Evolutionary conservation across 2,888 invertebrate species (phyloP).

Genomic region (Dicyrtoma fusca): DNA sequence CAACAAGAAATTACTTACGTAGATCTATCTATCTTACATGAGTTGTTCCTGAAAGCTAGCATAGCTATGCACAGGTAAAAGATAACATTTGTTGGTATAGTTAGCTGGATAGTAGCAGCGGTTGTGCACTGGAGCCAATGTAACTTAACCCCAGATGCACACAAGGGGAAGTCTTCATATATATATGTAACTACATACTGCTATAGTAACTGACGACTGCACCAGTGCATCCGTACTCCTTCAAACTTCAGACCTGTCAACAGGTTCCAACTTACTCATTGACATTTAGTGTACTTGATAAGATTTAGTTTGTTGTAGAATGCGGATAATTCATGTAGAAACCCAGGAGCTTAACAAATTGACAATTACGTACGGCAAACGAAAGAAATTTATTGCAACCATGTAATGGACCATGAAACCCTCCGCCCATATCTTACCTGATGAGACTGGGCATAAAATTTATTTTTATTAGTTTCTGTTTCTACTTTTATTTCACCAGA

Average conservation of each 20-base stretch:
- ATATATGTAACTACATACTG: too few species aligned
- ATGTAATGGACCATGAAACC: conserved; percentile 18
- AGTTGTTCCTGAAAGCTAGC: too few species aligned
- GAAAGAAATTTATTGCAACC: conserved; percentile 18
- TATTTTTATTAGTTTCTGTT: conserved; percentile 4
- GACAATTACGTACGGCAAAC: conserved; percentile 17
- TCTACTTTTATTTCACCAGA: not conserved
- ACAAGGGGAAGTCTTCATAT: too few species aligned
- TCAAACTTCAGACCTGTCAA: conserved; percentile 50
- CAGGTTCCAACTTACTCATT: conserved; percentile 50
- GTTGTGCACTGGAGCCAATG: too few species aligned
- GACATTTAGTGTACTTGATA: conserved; percentile 41
- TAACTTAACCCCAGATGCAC: too few species aligned
- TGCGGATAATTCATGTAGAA: conserved; percentile 33
- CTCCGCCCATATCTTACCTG: not conserved
- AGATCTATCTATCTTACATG: too few species aligned
- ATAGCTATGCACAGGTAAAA: too few species aligned
- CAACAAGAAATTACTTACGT: too few species aligned
- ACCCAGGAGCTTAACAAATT: conserved; percentile 19
- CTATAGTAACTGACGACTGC: too few species aligned
- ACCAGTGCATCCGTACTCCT: too few species aligned
- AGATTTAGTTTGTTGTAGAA: conserved; percentile 37
- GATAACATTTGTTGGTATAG: too few species aligned
- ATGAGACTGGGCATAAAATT: conserved; percentile 9
- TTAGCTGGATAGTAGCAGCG: too few species aligned